Base-by-base conservation (phyloP, 2,888 invertebrate species). In the Cephus rjabovi region DNA sequence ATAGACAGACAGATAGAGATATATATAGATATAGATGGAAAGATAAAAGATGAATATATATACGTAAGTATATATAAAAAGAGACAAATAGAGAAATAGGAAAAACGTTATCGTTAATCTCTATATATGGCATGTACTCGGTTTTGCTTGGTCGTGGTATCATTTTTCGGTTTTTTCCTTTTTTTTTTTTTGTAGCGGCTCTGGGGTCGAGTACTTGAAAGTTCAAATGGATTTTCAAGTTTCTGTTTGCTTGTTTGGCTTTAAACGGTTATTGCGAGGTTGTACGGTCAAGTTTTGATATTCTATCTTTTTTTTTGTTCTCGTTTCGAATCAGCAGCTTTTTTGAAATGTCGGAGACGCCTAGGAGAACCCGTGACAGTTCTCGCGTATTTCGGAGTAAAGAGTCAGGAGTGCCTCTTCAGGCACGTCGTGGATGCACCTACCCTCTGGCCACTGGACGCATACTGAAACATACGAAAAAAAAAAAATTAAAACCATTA, bases 381-480 rank as follows among this genome's bases (percentile, higher is more conserved):
- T 89, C 83, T 90, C 88, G 82, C 87, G 88, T 83, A 90, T 89
- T 87, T 90, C 89, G 82, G 87, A 89, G 86, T 88, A 90, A 85
- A 91, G 89, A 87, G 88, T 90, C 86, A 89, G 86, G 83, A 91
- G 83, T 88, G 90, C 89, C 89, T 90, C 89, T 84, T 89, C 89
- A 69, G 90, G 88, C 87, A 90, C 90, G 85, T 90, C 88, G 86
- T 90, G 89, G 89, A 90, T 89, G 86, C 89, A 93, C 95, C 95
- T 94, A 96, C 96, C 96, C 94, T 97, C 96, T 87, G 97, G 96
- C 97, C 97, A 97, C 93, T 97, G 97, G 92, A 97, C 96, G 94
- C 96, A 96, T 93, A 97, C 97, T 95, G 96, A 92, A 94, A 95
- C 95, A 95, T 93, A 91, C 9, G 23, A 92, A 92, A 90, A 90